Conservation (phyloP, 2,113 vertebrate genomes). For the Carollia perspicillata region DNA sequence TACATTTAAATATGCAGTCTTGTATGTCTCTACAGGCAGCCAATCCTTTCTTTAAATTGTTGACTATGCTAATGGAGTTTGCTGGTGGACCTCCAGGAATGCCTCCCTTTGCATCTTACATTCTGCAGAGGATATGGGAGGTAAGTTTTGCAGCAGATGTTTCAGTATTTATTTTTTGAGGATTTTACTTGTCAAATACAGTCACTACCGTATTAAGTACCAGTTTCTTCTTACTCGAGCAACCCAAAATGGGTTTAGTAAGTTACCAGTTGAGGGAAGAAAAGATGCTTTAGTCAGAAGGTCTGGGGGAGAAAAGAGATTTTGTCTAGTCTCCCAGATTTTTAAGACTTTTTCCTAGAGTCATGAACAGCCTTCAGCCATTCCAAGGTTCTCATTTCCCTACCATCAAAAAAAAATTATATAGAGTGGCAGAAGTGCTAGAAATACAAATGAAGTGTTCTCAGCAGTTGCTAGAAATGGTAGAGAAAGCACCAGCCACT, state of each 20-base stretch:
- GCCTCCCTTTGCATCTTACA: conserved; percentile 98
- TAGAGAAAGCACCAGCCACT: background rate
- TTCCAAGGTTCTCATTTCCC: background rate
- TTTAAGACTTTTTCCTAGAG: background rate
- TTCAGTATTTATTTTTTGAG: conserved; percentile 25
- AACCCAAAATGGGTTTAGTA: background rate
- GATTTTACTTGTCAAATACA: conserved; percentile 51
- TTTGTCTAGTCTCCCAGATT: background rate
- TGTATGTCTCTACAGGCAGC: conserved; percentile 87
- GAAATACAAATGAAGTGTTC: background rate
- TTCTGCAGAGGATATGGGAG: conserved; percentile 99
- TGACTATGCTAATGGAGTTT: conserved; percentile 99
- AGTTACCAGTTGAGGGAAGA: background rate
- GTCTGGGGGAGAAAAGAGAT: background rate
- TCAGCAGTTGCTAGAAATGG: conserved; percentile 15
- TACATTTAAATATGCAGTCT: background rate
- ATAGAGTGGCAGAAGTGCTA: background rate
- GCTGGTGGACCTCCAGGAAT: conserved; percentile 97
- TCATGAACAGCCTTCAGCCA: background rate
- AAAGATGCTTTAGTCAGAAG: background rate
- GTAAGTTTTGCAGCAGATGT: conserved; percentile 76
- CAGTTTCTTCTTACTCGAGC: background rate
- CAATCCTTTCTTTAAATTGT: conserved; percentile 98
- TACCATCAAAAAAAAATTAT: background rate
- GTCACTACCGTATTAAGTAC: background rate